These are phyloP conservation scores for Drosophila incognita DNA, from an alignment of 2,888 invertebrate genomes.

Conservation along the genomic window DNA sequence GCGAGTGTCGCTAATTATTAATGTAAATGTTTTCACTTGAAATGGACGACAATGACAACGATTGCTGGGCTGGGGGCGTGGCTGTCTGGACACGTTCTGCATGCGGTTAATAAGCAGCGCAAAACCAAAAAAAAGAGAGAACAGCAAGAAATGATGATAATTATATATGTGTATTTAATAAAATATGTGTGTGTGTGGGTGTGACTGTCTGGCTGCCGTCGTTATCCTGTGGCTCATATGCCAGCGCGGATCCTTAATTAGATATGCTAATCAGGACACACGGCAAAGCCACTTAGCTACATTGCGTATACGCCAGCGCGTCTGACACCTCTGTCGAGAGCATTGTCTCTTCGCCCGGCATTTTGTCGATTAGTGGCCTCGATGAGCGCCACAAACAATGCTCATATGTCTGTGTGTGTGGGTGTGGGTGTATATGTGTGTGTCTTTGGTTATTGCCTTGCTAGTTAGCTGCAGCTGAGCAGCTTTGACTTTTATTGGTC, in stretches of 20 bases:
- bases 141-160: conserved; percentile 14
- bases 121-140: not conserved
- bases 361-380: conserved; percentile 39
- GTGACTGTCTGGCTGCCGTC: conserved; percentile 65
- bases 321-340: conserved; percentile 61
- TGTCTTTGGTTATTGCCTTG: conserved; percentile 47
- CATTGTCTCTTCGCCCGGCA: conserved; percentile 34
- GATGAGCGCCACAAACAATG: conserved; percentile 23
- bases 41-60: conserved; percentile 34
- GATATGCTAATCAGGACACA: conserved; percentile 78
- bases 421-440: not conserved
- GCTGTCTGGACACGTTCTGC: conserved; percentile 42
- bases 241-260: conserved; percentile 68
- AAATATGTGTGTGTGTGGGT: conserved; percentile 6
- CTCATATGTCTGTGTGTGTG: conserved; percentile 15
- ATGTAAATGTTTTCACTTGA: conserved; percentile 81
- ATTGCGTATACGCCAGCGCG: conserved; percentile 61
- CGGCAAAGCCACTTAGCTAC: conserved; percentile 63
- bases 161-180: conserved; percentile 10
- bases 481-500: conserved; percentile 75
- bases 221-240: conserved; percentile 74
- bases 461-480: conserved; percentile 56
- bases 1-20: conserved; percentile 73
- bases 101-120: conserved; percentile 63
- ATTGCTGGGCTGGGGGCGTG: conserved; percentile 43